Base-by-base conservation (phyloP, 1,140 invertebrate genomes). In the Trissolcus basalis region DNA sequence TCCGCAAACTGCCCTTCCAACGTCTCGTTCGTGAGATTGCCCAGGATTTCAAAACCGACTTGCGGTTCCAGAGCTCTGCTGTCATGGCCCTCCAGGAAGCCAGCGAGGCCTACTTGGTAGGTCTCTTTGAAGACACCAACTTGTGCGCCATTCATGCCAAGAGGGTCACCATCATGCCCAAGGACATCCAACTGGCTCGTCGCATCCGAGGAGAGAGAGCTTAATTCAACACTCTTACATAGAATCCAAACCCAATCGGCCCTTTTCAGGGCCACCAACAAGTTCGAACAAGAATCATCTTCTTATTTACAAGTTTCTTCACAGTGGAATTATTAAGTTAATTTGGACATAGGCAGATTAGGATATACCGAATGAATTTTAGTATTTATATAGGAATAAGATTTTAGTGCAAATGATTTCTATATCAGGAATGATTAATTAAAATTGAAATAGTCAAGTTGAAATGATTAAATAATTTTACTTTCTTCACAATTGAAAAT, bases 121-220 rank as follows among this genome's bases (percentile, higher is more conserved):
- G 95, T 80, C 90, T 97, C 8, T 97, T 97, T 88, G 95, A 97
- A 92, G 95, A 97, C 87, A 96, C 95, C 64, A 97, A 97, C 88
- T 91, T 97, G 91, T 96, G 95, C 89, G 95, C 96, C 70, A 97
- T 97, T 85, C 96, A 97, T 83, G 96, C 96, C 72, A 97, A 97
- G 87, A 92, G 96, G 83, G 96, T 97, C 27, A 97, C 96, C 75
- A 97, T 97, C 85, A 97, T 97, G 96, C 96, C 96, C 56, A 97
- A 97, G 89, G 96, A 97, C 85, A 97, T 98, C 82, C 96, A 97
- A 86, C 88, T 96, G 72, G 95, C 95, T 45, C 90, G 95, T 86
- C 92, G 95, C 90, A 95, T 95, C 85, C 92, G 93, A 81, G 93
- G 94, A 44, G 94, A 95, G 89, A 7, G 43, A 44, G 43, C 53